Percentiles rank a stretch among this genome's conserved stretches.
Conservation (phyloP, 2,888 invertebrate genomes). For the Perithous albicinctus region DNA sequence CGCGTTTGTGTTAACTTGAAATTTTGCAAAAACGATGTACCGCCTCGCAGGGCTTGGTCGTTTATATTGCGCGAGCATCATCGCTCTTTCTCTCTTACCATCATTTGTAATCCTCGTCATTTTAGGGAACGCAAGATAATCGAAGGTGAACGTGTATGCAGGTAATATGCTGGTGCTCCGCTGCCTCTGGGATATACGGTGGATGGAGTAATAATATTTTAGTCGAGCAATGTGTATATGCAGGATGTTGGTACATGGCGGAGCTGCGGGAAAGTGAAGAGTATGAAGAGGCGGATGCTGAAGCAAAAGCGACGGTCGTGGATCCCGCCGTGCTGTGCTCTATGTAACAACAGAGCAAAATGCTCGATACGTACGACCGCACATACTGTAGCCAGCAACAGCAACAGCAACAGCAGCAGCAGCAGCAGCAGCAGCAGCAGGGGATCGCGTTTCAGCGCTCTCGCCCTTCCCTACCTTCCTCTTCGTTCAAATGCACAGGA, state of each 20-base stretch:
- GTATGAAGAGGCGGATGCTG: conserved; percentile 29
- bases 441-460: conserved; percentile 49
- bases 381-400: conserved; percentile 68
- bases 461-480: conserved; percentile 37
- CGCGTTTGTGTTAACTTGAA: no score
- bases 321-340: conserved; percentile 25
- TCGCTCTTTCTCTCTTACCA: not conserved
- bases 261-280: conserved; percentile 31
- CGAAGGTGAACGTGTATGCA: conserved; percentile 9
- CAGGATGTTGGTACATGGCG: conserved; percentile 22
- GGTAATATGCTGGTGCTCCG: not conserved
- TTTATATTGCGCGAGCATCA: no score
- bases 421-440: conserved; percentile 56
- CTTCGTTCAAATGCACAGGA: conserved; percentile 34
- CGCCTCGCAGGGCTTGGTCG: no score
- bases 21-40: no score
- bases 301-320: conserved; percentile 41
- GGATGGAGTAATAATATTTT: conserved; percentile 64
- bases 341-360: conserved; percentile 56
- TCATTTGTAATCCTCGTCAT: conserved; percentile 21
- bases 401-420: conserved; percentile 14
- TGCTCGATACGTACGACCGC: conserved; percentile 66
- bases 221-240: conserved; percentile 31
- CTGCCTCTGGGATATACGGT: not conserved
- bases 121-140: conserved; percentile 34